Conservation (phyloP, 1,140 invertebrate species). For the Hypothenemus hampei region DNA sequence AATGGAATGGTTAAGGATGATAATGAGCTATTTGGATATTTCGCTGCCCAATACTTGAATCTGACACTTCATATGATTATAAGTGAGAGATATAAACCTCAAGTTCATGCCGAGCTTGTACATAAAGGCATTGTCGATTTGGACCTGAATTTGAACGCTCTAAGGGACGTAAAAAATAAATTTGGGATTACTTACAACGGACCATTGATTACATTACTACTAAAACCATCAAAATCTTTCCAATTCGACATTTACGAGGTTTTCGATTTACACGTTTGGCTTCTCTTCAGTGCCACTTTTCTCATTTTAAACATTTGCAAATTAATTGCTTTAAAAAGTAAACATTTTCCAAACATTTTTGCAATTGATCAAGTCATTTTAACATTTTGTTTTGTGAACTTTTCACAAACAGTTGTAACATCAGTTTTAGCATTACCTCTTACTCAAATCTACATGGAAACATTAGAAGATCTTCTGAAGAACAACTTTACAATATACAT, state of each 20-base stretch:
- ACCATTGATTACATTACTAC: background rate
- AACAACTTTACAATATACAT: background rate
- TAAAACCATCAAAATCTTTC: background rate
- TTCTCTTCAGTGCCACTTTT: background rate
- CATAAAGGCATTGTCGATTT: background rate
- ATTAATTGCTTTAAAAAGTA: background rate
- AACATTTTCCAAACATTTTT: background rate
- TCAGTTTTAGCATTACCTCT: background rate
- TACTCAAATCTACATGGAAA: background rate
- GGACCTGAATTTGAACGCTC: background rate
- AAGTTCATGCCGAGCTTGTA: too few species aligned
- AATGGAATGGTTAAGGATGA: too few species aligned
- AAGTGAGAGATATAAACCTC: too few species aligned
- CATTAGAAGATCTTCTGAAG: background rate
- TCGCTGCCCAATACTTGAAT: too few species aligned
- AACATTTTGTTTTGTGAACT: background rate
- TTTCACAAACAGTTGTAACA: background rate
- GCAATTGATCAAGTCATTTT: background rate
- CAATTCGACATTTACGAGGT: background rate
- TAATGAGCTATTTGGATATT: too few species aligned
- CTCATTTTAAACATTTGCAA: background rate
- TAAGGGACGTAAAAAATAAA: background rate
- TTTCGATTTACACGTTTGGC: background rate
- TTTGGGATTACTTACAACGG: background rate
- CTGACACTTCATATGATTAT: too few species aligned